Conservation (phyloP, 2,888 invertebrate genomes). For the Cerceris ruficornis region DNA sequence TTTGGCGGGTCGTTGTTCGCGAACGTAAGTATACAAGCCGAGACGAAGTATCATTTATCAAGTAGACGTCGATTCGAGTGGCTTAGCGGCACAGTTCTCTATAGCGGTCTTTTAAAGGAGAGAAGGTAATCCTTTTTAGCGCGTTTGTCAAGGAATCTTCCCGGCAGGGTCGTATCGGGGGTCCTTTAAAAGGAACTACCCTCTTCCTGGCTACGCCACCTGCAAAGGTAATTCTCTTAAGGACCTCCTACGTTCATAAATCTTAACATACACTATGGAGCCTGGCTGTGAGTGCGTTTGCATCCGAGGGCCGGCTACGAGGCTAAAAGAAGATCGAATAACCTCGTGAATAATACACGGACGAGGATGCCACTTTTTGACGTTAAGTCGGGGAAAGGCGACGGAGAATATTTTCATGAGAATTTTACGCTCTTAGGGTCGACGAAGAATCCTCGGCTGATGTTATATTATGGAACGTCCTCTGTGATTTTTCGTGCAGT, state of each 20-base stretch:
- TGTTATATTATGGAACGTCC: neutral
- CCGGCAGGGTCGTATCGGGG: slow-evolving; percentile 40
- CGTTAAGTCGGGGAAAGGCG: slow-evolving; percentile 12
- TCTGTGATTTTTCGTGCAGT: no score
- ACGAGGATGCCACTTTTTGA: neutral
- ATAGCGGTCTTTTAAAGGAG: slow-evolving; percentile 29
- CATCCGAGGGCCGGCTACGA: slow-evolving; percentile 15
- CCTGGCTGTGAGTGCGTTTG: slow-evolving; percentile 46
- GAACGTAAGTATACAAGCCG: slow-evolving; percentile 21
- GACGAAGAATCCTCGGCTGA: no score
- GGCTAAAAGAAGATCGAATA: slow-evolving; percentile 35
- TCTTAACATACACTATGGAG: slow-evolving; percentile 35
- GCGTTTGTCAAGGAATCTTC: slow-evolving; percentile 56
- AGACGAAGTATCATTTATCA: slow-evolving; percentile 52
- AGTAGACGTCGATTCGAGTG: slow-evolving; percentile 51
- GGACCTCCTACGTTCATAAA: slow-evolving; percentile 61
- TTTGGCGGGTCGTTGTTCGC: neutral
- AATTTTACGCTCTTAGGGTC: neutral
- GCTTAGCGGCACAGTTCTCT: slow-evolving; percentile 59
- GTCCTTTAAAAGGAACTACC: slow-evolving; percentile 50
- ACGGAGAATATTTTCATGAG: slow-evolving; percentile 18
- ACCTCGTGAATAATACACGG: slow-evolving; percentile 46
- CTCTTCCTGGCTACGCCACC: slow-evolving; percentile 48
- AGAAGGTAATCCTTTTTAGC: slow-evolving; percentile 63
- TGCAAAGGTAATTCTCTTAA: slow-evolving; percentile 68